Conservation (phyloP, 2,797 vertebrate species). For the Melopsittacus undulatus region DNA sequence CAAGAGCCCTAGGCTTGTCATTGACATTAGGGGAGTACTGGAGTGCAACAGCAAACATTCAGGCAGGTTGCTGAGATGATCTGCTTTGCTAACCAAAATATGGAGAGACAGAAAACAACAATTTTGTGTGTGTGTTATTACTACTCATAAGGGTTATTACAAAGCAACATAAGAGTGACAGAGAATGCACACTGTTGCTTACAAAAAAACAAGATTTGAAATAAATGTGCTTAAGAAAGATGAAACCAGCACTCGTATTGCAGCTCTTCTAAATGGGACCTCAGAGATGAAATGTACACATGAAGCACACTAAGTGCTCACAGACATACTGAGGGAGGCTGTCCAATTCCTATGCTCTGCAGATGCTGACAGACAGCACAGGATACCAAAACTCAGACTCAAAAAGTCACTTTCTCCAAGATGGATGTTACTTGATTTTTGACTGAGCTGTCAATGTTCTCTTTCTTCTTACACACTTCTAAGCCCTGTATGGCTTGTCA, state of each 20-base stretch:
- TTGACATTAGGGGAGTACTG: not conserved
- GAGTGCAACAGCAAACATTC: not conserved
- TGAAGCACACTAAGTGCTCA: not conserved
- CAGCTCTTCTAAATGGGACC: not conserved
- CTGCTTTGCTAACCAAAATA: slow-evolving; percentile 11
- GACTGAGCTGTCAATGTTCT: slow-evolving; percentile 5
- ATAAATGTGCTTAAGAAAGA: not conserved
- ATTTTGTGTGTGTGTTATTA: not conserved
- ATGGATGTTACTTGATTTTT: slow-evolving; percentile 20
- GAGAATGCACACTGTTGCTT: not conserved
- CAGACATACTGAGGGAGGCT: not conserved
- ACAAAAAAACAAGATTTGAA: not conserved
- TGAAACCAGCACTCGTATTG: not conserved
- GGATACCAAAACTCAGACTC: not conserved
- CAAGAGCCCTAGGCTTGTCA: not conserved
- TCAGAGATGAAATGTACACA: not conserved
- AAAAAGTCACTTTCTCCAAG: not conserved
- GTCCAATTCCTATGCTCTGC: not conserved
- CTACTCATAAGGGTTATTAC: not conserved
- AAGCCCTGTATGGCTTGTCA: slow-evolving; percentile 32
- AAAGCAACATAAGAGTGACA: not conserved
- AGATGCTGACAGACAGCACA: not conserved
- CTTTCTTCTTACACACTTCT: not conserved
- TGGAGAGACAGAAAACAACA: not conserved
- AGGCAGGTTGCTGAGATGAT: not conserved